These are phyloP conservation scores for Zapornia atra DNA, from an alignment of 2,113 vertebrate species.

Conservation along the genomic window DNA sequence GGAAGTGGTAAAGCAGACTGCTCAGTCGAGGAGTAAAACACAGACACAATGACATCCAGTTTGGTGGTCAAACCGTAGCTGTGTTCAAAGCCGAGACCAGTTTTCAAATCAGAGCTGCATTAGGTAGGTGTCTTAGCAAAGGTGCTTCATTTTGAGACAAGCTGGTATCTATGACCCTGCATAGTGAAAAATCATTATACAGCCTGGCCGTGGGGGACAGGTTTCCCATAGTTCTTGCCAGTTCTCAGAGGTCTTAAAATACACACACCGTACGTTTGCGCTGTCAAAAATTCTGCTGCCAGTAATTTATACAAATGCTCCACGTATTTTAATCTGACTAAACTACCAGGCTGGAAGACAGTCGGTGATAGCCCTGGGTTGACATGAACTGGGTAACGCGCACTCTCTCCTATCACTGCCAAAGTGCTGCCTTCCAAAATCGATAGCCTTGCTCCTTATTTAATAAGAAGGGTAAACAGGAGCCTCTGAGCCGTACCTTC, in stretches of 20 bases:
- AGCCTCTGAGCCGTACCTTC: not conserved
- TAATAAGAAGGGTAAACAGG: not conserved
- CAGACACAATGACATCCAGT: not conserved
- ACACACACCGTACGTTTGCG: accelerated
- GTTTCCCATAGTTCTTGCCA: not conserved
- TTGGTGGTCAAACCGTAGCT: not conserved
- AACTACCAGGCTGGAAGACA: not conserved
- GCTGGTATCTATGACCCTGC: not conserved
- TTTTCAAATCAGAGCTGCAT: not conserved
- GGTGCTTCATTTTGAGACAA: not conserved
- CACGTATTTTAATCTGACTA: not conserved
- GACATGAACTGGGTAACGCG: not conserved
- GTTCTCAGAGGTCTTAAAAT: not conserved
- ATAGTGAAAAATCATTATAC: not conserved
- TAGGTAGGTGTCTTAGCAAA: not conserved
- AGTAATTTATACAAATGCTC: not conserved
- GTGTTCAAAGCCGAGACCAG: not conserved
- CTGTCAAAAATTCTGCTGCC: not conserved
- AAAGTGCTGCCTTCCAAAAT: not conserved
- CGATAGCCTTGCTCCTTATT: not conserved
- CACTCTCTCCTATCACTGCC: not conserved
- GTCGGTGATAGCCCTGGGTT: not conserved
- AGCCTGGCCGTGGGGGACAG: not conserved
- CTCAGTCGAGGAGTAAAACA: not conserved
- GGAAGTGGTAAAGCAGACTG: not conserved